Evolutionary conservation across 2,797 vertebrate genomes (phyloP).

Genomic region (Aplochiton taeniatus): DNA sequence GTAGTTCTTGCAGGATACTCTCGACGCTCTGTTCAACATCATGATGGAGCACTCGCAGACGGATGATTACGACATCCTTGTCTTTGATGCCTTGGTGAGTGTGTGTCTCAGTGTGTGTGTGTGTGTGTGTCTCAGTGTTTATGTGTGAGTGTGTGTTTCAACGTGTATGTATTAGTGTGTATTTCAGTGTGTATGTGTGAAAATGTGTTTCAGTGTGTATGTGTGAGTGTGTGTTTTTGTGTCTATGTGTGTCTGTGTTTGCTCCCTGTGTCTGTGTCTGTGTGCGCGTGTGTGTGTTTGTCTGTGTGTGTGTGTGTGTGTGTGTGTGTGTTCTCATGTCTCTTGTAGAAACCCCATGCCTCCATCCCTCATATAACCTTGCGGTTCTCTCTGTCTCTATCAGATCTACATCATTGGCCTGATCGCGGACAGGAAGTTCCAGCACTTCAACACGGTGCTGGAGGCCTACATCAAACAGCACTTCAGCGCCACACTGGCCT

Average conservation of each 20-base stretch:
- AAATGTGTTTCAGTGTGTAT: too few species aligned
- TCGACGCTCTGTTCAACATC: conserved; percentile 98
- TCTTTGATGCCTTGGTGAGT: conserved; percentile 96
- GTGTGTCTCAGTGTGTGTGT: neutral
- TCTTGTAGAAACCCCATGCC: neutral
- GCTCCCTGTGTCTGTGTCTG: conserved; percentile 16
- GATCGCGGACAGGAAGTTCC: conserved; percentile 97
- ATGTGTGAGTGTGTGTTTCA: neutral
- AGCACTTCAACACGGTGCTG: conserved; percentile 96
- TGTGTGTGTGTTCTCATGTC: neutral
- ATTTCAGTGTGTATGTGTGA: neutral
- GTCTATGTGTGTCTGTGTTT: conserved; percentile 9
- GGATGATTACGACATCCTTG: conserved; percentile 93
- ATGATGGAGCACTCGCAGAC: conserved; percentile 98
- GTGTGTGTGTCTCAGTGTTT: conserved; percentile 1
- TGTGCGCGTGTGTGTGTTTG: conserved; percentile 17
- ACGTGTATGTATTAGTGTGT: conserved; percentile 20
- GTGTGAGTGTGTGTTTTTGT: conserved; percentile 1
- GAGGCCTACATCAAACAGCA: conserved; percentile 99
- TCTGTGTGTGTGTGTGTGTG: conserved; percentile 27
- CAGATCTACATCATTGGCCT: conserved; percentile 97
- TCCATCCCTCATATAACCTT: neutral
- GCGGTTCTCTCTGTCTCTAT: neutral
- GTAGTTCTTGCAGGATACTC: conserved; percentile 94
- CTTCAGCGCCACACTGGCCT: conserved; percentile 96